Percentiles rank a stretch among this genome's conserved stretches.
Conservation (phyloP, 2,113 vertebrate species). For the Petroica traversi region DNA sequence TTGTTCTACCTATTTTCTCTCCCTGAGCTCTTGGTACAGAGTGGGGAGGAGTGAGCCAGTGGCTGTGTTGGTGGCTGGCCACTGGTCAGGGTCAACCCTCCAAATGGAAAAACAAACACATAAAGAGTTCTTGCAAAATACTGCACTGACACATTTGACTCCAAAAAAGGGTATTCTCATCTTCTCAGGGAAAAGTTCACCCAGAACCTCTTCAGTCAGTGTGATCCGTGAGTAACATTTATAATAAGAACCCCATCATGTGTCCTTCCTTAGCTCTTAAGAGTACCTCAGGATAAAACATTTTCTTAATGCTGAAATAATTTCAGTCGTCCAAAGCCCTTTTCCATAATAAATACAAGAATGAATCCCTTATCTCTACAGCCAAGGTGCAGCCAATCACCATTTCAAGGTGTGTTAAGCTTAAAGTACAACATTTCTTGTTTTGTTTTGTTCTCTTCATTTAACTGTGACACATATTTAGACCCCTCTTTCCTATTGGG, state of each 20-base stretch:
- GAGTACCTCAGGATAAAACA: neutral
- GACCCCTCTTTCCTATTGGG: neutral
- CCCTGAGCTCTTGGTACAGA: rapidly evolving
- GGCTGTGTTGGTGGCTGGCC: neutral
- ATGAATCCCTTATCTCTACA: neutral
- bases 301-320: neutral
- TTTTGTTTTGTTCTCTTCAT: neutral
- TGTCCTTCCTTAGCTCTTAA: neutral
- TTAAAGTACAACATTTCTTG: neutral
- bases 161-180: neutral
- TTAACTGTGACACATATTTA: neutral
- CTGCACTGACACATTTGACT: neutral
- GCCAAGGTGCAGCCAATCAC: neutral
- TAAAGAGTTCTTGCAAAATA: neutral
- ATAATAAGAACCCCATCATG: neutral
- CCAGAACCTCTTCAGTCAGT: neutral
- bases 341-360: neutral
- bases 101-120: neutral
- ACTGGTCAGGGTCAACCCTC: neutral
- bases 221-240: neutral
- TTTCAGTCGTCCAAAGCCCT: neutral
- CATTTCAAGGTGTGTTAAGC: neutral
- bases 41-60: neutral
- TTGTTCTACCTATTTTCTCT: neutral
- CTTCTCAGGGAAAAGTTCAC: neutral